Conservation (phyloP, 2,888 invertebrate species). For the Agonopterix arenella region DNA sequence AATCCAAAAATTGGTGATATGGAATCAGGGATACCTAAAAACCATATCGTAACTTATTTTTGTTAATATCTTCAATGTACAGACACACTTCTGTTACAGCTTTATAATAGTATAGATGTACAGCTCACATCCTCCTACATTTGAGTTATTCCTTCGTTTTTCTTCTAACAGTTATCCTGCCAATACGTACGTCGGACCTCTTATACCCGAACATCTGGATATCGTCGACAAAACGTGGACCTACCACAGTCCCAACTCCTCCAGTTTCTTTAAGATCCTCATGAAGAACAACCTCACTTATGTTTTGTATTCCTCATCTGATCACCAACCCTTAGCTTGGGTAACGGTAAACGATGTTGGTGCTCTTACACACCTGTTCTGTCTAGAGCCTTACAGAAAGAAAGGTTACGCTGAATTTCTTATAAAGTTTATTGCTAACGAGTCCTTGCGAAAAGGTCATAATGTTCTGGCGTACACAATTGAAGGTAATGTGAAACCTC, state of each 20-base stretch:
- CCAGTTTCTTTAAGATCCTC: constrained; percentile 17
- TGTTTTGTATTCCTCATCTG: constrained; percentile 18
- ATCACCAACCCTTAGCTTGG: constrained; percentile 25
- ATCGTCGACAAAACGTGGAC: constrained; percentile 23
- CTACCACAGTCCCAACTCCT: constrained; percentile 13
- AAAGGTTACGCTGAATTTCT: constrained; percentile 29
- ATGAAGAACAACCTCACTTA: constrained; percentile 19
- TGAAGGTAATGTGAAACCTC: constrained; percentile 18
- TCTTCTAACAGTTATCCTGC: constrained; percentile 17
- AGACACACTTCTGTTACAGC: too few species aligned
- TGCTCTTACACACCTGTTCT: constrained; percentile 25
- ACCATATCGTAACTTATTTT: too few species aligned
- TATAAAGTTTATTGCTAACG: constrained; percentile 21
- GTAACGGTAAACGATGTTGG: constrained; percentile 26
- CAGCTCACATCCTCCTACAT: too few species aligned
- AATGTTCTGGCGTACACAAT: constrained; percentile 20
- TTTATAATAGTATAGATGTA: too few species aligned
- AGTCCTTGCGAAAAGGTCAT: constrained; percentile 19
- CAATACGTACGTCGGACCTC: constrained; percentile 18
- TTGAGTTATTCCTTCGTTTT: not conserved
- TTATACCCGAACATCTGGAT: constrained; percentile 18
- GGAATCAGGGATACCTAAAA: too few species aligned
- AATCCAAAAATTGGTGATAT: too few species aligned
- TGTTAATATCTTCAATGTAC: too few species aligned
- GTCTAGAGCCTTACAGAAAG: constrained; percentile 24